Evolutionary conservation across 2,888 invertebrate species (phyloP), one percentile per base, ranked within the genome.

Genomic region (Eucriotettix oculatus): DNA sequence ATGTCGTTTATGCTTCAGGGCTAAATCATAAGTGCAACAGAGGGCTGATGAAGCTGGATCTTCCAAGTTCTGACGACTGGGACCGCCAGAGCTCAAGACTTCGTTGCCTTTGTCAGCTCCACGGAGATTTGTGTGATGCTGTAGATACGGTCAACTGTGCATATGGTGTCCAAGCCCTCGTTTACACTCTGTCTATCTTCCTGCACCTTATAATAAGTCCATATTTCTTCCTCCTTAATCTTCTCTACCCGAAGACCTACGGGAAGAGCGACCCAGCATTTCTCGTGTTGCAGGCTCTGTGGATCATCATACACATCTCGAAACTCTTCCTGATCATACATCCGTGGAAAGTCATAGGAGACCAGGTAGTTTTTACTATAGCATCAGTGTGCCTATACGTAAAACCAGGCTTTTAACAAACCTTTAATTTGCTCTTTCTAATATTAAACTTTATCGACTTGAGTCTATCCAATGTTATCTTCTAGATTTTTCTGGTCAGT

Each of bases 141-240:
- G 76, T 80, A 42, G 71, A 73, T 14, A 69, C 75, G 3, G 71
- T 81, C 5, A 79, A 80, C 66, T 72, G 71, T 61, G 77, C 78
- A 68, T 81, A 77, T 65, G 80, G 80, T 0, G 66, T 79, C 0
- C 78, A 79, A 0, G 73, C 81, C 52, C 68, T 82, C 10, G 74
- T 77, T 9, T 76, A 79, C 16, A 74, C 79, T 48, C 73, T 80
- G 54, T 80, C 80, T 0, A 80, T 80, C 43, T 68, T 82, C 48
- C 71, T 82, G 61, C 82, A 82, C 63, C 72, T 82, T 5, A 79
- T 82, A 16, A 79, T 82, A 17, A 81, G 82, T 0, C 81, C 81
- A 0, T 82, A 81, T 69, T 66, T 65, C 52, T 64, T 67, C 61
- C 62, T 66, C 40, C 57, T 65, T 41, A 59, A 65, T 56, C 59